Evolutionary conservation across 2,888 invertebrate species (phyloP).

Genomic region (Eurytoma californica): DNA sequence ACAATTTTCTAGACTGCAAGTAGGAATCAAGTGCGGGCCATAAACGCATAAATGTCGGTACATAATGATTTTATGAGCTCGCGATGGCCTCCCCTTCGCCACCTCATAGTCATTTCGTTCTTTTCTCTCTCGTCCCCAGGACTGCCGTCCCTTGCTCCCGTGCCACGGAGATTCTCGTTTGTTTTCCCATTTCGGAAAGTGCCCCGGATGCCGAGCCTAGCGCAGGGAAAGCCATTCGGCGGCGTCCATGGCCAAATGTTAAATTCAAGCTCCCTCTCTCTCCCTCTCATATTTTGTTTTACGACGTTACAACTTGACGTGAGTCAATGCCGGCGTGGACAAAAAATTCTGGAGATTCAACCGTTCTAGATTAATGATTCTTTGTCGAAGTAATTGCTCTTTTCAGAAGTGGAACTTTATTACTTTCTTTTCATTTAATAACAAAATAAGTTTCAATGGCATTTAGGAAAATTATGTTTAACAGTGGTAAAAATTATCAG

Average conservation of each 20-base stretch:
- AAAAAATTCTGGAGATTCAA: slow-evolving; percentile 36
- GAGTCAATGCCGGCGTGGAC: slow-evolving; percentile 32
- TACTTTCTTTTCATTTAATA: no score
- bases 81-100: slow-evolving; percentile 58
- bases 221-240: slow-evolving; percentile 28
- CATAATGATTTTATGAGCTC: slow-evolving; percentile 68
- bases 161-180: slow-evolving; percentile 54
- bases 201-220: slow-evolving; percentile 21
- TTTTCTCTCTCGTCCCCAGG: slow-evolving; percentile 25
- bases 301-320: slow-evolving; percentile 23
- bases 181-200: slow-evolving; percentile 58
- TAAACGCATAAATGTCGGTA: slow-evolving; percentile 65
- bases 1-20: slow-evolving; percentile 59
- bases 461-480: no score
- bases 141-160: slow-evolving; percentile 25
- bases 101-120: slow-evolving; percentile 56
- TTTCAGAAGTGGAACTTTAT: no score
- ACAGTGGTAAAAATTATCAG: no score
- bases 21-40: slow-evolving; percentile 64
- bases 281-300: slow-evolving; percentile 43
- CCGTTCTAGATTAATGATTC: slow-evolving; percentile 21
- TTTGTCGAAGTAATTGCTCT: slow-evolving; percentile 3
- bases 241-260: slow-evolving; percentile 47
- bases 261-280: slow-evolving; percentile 41
- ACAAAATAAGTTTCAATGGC: no score